Conservation (phyloP, 2,797 vertebrate species). For the Pteronotus mesoamericanus region DNA sequence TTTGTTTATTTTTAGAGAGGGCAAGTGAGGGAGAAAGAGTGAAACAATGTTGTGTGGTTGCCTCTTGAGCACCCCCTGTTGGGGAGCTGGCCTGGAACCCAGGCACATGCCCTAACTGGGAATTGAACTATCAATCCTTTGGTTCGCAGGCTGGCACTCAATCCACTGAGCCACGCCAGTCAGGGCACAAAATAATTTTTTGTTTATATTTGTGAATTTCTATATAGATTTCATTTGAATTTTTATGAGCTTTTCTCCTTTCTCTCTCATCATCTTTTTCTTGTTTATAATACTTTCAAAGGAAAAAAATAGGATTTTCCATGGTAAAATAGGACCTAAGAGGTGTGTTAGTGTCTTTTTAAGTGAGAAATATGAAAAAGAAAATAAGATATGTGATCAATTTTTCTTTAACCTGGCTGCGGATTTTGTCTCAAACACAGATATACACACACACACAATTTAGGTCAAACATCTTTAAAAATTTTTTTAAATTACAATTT, state of each 20-base stretch:
- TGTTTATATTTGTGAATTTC: not conserved
- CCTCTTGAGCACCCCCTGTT: no score
- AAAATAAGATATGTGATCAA: not conserved
- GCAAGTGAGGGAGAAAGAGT: no score
- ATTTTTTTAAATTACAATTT: not conserved
- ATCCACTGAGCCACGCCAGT: no score
- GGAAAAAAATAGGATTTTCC: not conserved
- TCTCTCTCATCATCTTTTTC: not conserved
- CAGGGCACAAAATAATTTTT: no score
- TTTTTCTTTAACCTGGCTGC: not conserved
- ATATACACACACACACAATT: not conserved
- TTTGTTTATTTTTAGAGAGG: no score
- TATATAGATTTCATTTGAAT: not conserved
- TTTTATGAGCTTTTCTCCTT: not conserved
- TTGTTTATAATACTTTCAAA: not conserved
- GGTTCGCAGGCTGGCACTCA: no score
- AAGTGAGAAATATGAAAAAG: not conserved
- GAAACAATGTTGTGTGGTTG: no score
- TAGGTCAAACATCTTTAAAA: not conserved
- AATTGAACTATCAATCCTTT: no score
- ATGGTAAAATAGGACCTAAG: not conserved
- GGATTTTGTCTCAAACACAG: not conserved
- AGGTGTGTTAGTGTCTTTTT: not conserved
- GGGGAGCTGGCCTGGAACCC: no score
- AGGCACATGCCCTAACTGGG: no score